Evolutionary conservation across 2,888 invertebrate genomes (phyloP).

Genomic region (Formica aserva): DNA sequence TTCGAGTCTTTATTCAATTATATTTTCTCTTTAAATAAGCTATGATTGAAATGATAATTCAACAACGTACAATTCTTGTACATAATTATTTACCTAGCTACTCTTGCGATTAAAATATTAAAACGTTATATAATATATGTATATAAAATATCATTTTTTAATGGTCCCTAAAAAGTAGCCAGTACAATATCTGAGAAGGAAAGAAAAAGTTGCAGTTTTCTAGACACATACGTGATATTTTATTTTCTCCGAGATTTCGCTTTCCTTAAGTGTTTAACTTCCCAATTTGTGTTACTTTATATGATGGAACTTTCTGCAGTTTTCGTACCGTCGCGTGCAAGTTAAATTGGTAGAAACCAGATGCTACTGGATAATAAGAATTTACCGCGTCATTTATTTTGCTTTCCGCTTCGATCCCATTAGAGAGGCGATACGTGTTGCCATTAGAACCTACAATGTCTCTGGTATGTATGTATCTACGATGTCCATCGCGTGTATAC

Average conservation of each 20-base stretch:
- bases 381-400: not conserved
- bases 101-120: not conserved
- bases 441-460: constrained; percentile 44
- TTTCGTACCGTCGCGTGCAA: not conserved
- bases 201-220: not conserved
- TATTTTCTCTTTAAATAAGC: not conserved
- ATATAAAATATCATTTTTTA: not conserved
- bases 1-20: not conserved
- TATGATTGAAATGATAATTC: not conserved
- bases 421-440: constrained; percentile 27
- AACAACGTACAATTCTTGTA: not conserved
- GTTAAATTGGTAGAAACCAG: not conserved
- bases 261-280: not conserved
- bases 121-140: not conserved
- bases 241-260: not conserved
- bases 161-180: not conserved
- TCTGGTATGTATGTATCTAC: constrained; percentile 6
- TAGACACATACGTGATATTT: not conserved
- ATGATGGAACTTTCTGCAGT: constrained; percentile 1
- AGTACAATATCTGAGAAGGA: not conserved
- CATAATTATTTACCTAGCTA: not conserved
- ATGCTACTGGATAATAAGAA: constrained; percentile 21
- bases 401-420: constrained; percentile 24
- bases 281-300: constrained; percentile 9
- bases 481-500: constrained; percentile 52